Base-by-base conservation (phyloP, 2,888 invertebrate species). In the Disparrhopalites patrizii region DNA sequence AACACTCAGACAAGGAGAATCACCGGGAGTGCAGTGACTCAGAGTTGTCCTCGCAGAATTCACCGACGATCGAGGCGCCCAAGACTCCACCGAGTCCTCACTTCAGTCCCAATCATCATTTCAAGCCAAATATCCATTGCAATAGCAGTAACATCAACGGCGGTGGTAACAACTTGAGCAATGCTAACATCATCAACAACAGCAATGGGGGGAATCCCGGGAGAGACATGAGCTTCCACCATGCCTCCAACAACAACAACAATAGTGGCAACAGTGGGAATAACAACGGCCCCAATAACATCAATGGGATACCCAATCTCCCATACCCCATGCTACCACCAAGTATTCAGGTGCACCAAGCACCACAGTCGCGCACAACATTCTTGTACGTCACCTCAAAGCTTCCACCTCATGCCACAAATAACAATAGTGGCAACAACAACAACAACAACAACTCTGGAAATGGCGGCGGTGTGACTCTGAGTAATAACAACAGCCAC, bases 1-100 rank as follows among this genome's bases (percentile, higher is more conserved):
- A 70, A 55, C 70, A 73, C 63, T 75, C 75, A 8, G 79, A 79
- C 71, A 79, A 79, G 70, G 79, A 79, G 84, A 86, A 83, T 67
- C n/a, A n/a, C n/a, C 80, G 81, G 52, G 74, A 79, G 79, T 38
- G 70, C 5, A 74, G 74, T 55, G 76, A 76, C 68, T 76, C 75
- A 10, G 79, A 80, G 67, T 76, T 79, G 5, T 77, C 78, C 57
- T 74, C 78, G 4, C 78, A 79, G 57, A 77, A 63, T 64, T 73
- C 77, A 79, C 52, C 79, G 79, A 65, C 67, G 2, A 69, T 65
- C 23, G 73, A 69, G 36, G 69, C 69, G 18, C 69, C 72, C 55
- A 71, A 66, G 28, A 66, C 73, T 36, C 68, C 72, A 23, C 68
- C 70, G 25, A 70, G 70, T 63, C 73, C 73, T 43, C 54, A 54